These are phyloP conservation scores for human DNA, from an alignment of 2,113 vertebrate genomes.

Conservation along the genomic window DNA sequence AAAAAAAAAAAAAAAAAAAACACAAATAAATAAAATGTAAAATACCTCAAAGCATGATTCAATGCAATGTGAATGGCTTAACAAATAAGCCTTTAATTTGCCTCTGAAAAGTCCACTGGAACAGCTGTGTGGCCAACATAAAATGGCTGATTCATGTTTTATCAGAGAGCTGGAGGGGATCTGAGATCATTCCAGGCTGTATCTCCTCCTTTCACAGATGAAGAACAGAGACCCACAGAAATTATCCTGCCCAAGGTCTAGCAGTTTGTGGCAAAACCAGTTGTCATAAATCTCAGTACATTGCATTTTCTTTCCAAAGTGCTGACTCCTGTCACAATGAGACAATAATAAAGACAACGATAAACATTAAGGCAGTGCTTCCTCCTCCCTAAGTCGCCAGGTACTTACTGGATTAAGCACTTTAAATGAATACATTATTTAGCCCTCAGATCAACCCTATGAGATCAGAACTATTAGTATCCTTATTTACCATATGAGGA, in stretches of 20 bases:
- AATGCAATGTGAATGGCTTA: neutral
- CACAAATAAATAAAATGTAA: neutral
- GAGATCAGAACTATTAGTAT: neutral
- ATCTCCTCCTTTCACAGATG: neutral
- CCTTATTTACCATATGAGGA: neutral
- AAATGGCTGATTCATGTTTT: conserved; percentile 52
- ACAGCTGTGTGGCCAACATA: conserved; percentile 42
- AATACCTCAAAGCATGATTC: neutral
- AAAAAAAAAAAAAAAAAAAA: too few species aligned
- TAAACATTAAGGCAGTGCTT: neutral
- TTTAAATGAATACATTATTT: neutral
- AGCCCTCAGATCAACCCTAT: neutral
- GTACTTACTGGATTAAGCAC: neutral
- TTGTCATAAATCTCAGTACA: neutral
- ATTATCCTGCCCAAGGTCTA: neutral
- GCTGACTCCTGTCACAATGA: neutral
- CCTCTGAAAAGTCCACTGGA: neutral
- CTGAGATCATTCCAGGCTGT: neutral
- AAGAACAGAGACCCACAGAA: neutral
- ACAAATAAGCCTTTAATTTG: conserved; percentile 68
- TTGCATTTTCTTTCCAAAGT: neutral
- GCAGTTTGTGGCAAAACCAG: neutral
- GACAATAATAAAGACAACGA: neutral
- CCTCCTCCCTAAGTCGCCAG: neutral
- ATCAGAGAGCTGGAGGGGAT: neutral